Evolutionary conservation across 2,888 invertebrate genomes (phyloP).

Genomic region (Epiblema foenella): DNA sequence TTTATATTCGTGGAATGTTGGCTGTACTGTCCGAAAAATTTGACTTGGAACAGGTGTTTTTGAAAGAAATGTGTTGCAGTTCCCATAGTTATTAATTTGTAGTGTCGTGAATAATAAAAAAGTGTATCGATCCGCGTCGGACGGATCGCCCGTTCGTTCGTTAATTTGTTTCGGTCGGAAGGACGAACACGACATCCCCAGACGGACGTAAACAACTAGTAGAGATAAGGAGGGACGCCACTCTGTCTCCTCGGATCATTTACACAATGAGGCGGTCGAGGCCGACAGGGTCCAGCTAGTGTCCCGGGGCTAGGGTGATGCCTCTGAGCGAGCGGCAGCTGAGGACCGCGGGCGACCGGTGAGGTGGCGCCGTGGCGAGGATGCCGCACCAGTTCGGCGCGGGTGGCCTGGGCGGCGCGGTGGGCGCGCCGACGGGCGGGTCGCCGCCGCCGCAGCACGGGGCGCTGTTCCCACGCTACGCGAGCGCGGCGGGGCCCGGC

Average conservation of each 20-base stretch:
- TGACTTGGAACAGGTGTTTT: slow-evolving; percentile 91
- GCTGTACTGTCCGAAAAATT: slow-evolving; percentile 88
- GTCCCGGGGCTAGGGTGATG: slow-evolving; percentile 52
- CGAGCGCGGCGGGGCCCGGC: slow-evolving; percentile 83
- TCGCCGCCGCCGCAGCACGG: slow-evolving; percentile 86
- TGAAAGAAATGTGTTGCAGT: slow-evolving; percentile 86
- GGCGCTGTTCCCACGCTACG: slow-evolving; percentile 87
- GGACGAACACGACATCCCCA: slow-evolving; percentile 41
- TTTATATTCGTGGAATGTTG: slow-evolving; percentile 65
- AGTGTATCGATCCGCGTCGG: slow-evolving; percentile 75
- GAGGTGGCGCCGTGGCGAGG: slow-evolving; percentile 82
- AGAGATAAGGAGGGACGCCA: slow-evolving; percentile 56
- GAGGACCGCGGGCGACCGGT: slow-evolving; percentile 70
- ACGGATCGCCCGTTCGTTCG: slow-evolving; percentile 23
- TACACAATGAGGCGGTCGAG: slow-evolving; percentile 24
- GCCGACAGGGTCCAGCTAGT: slow-evolving; percentile 54
- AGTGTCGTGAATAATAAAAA: slow-evolving; percentile 79
- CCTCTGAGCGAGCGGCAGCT: slow-evolving; percentile 49
- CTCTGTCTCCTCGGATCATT: slow-evolving; percentile 45
- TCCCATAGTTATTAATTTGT: slow-evolving; percentile 82
- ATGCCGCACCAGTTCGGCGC: slow-evolving; percentile 94
- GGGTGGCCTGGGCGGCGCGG: slow-evolving; percentile 84
- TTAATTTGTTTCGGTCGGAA: slow-evolving; percentile 40
- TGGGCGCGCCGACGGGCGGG: slow-evolving; percentile 87
- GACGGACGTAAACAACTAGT: slow-evolving; percentile 47